Evolutionary conservation across 2,888 invertebrate genomes (phyloP), one percentile per base, ranked within the genome.

Genomic region (Ichneumoninae sp.): DNA sequence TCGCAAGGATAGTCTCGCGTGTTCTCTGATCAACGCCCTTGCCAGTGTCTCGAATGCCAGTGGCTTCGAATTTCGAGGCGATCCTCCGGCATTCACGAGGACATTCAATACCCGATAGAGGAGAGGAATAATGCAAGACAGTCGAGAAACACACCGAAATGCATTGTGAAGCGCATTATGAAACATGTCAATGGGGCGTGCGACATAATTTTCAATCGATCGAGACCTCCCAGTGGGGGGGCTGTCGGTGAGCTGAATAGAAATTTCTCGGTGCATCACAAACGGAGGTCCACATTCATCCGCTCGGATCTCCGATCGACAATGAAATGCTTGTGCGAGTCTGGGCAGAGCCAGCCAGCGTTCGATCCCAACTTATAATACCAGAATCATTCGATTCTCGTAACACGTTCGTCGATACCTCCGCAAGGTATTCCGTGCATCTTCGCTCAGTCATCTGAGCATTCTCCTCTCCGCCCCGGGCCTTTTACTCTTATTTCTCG

Each of bases 101-200:
- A 33, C 30, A 69, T 69, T 70, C 22, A 66, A 78, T 70, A 70
- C 60, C 26, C 62, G n/a, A 62, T 44, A 22, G 33, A 40, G 2
- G 19, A 60, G 47, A 62, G 33, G 40, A 69, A 60, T 69, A 69
- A 69, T 44, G 60, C 60, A 69, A 66, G 60, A 26, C 19, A 50
- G 33, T 33, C 30, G 62, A 52, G 54, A 47, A 30, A 57, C 1
- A 44, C 66, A 30, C 19, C 60, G 62, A 71, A 71, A 52, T 54
- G 77, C 76, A 84, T 62, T 57, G 75, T 80, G 47, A 79, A 65
- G 22, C 47, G 57, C 70, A 57, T 30, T 19, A 36, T 44, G 57
- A 36, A 72, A 30, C 62, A 72, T 72, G 80, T 83, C 72, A 77
- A 66, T 77, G 72, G 80, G 83, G 83, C 83, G 83, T 84, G 69